phyloP scores from a whole-genome alignment of 2,797 vertebrate genomes.

The Cirrhinus mrigala region DNA sequence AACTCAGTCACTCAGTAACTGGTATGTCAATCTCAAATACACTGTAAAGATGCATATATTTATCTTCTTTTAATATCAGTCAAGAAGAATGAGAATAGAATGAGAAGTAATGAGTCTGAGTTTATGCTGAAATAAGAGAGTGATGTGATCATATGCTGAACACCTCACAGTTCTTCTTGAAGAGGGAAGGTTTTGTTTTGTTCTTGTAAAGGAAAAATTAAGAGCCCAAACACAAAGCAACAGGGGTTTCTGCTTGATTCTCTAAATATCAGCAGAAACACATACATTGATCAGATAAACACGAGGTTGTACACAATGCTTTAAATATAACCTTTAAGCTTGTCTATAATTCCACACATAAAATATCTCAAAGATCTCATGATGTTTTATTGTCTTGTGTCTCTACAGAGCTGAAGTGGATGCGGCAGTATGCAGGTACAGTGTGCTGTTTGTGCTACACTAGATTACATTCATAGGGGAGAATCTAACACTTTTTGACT shows the following conservation, averaged over 20 bases:
- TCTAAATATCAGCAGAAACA: not conserved
- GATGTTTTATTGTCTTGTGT: not conserved
- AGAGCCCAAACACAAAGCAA: too few relatives aligned
- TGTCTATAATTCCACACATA: too few relatives aligned
- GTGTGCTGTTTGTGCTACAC: conserved; percentile 2
- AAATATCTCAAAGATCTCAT: not conserved
- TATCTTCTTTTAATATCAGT: too few relatives aligned
- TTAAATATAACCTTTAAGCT: not conserved
- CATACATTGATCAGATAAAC: not conserved
- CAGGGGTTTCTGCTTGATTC: not conserved
- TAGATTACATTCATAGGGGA: conserved; percentile 4
- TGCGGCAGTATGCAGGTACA: conserved; percentile 25
- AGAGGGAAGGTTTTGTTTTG: too few relatives aligned
- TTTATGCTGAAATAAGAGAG: too few relatives aligned
- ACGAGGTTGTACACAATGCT: not conserved
- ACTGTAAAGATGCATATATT: too few relatives aligned
- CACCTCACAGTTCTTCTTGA: too few relatives aligned
- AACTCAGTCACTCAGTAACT: not conserved
- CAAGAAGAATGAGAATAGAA: not conserved
- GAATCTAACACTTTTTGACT: too few relatives aligned
- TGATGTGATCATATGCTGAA: too few relatives aligned
- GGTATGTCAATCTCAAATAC: too few relatives aligned
- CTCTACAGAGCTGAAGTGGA: not conserved
- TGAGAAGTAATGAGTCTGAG: too few relatives aligned
- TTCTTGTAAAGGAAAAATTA: too few relatives aligned